Conservation (phyloP, 1,140 invertebrate species). For the Drosophila bipectinata region DNA sequence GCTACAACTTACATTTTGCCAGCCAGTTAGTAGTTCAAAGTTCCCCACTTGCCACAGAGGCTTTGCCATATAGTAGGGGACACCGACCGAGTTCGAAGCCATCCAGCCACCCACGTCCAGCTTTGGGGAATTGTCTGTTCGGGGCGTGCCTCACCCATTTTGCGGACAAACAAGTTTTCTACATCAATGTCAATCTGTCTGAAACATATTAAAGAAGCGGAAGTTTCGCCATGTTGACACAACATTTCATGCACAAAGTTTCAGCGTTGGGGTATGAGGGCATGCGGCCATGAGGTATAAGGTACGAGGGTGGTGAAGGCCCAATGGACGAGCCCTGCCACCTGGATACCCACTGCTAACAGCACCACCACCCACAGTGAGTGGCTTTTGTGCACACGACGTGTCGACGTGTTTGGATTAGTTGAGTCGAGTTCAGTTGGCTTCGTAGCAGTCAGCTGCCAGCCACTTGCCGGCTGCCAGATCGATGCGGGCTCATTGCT, state of each 20-base stretch:
- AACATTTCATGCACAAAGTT: conserved; percentile 78
- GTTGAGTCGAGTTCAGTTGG: conserved; percentile 46
- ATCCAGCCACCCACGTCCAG: conserved; percentile 18
- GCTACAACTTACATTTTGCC: conserved; percentile 64
- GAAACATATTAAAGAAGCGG: conserved; percentile 81
- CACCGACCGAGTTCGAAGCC: neutral
- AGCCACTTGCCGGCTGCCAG: conserved; percentile 39
- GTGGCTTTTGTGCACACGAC: conserved; percentile 71
- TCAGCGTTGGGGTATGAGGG: conserved; percentile 24
- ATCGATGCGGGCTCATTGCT: conserved; percentile 44
- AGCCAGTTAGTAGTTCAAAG: conserved; percentile 53
- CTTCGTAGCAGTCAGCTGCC: conserved; percentile 22
- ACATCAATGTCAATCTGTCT: conserved; percentile 83
- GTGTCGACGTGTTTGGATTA: conserved; percentile 72
- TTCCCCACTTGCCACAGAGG: conserved; percentile 40
- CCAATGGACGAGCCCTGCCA: conserved; percentile 12
- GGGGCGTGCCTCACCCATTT: conserved; percentile 58
- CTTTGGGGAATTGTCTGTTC: conserved; percentile 40
- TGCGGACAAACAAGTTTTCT: conserved; percentile 76
- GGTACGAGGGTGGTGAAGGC: conserved; percentile 1
- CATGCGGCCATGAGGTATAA: too few species aligned
- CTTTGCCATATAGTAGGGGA: conserved; percentile 20
- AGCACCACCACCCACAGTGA: conserved; percentile 41
- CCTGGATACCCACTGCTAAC: conserved; percentile 18
- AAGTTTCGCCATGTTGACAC: conserved; percentile 81